phyloP scores from a whole-genome alignment of 2,797 vertebrate species.

The Echiichthys vipera region DNA sequence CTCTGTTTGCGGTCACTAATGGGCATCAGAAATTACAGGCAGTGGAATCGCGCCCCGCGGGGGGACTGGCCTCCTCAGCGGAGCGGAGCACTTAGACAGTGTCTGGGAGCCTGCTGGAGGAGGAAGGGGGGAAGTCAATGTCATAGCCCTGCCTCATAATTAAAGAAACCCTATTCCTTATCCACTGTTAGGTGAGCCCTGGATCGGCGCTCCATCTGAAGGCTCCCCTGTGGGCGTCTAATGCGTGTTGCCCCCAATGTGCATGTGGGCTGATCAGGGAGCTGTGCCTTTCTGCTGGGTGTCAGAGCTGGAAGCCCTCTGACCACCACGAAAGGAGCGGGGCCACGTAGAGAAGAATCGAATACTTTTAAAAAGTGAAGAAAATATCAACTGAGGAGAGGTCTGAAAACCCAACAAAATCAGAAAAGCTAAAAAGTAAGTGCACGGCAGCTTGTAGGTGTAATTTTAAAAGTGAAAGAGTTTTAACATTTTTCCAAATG shows the following conservation, averaged over 20 bases:
- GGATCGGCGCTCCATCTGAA: slow-evolving; percentile 65
- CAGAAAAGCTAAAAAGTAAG: slow-evolving; percentile 58
- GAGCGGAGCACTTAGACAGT: slow-evolving; percentile 84
- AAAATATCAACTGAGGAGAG: slow-evolving; percentile 62
- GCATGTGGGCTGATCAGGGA: slow-evolving; percentile 74
- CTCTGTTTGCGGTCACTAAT: slow-evolving; percentile 87
- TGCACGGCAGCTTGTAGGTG: slow-evolving; percentile 41
- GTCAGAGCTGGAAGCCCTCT: slow-evolving; percentile 69
- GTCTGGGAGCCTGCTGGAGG: slow-evolving; percentile 80
- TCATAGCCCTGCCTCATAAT: slow-evolving; percentile 82
- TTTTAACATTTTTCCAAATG: slow-evolving; percentile 47
- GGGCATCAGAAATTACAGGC: slow-evolving; percentile 86
- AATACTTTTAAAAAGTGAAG: slow-evolving; percentile 55
- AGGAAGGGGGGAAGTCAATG: slow-evolving; percentile 78
- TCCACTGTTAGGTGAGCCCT: slow-evolving; percentile 82
- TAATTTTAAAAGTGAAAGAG: slow-evolving; percentile 63
- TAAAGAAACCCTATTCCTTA: slow-evolving; percentile 86
- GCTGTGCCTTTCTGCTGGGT: slow-evolving; percentile 72
- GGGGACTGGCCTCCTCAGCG: slow-evolving; percentile 81
- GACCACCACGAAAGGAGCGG: slow-evolving; percentile 60
- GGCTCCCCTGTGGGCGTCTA: slow-evolving; percentile 78
- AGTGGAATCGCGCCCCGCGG: slow-evolving; percentile 80
- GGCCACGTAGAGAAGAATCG: slow-evolving; percentile 60
- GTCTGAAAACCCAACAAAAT: slow-evolving; percentile 52
- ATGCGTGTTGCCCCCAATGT: slow-evolving; percentile 75